Percentiles rank a stretch among this genome's conserved stretches.
Evolutionary conservation across 2,113 vertebrate genomes (phyloP).

Genomic region (Canis aureus): DNA sequence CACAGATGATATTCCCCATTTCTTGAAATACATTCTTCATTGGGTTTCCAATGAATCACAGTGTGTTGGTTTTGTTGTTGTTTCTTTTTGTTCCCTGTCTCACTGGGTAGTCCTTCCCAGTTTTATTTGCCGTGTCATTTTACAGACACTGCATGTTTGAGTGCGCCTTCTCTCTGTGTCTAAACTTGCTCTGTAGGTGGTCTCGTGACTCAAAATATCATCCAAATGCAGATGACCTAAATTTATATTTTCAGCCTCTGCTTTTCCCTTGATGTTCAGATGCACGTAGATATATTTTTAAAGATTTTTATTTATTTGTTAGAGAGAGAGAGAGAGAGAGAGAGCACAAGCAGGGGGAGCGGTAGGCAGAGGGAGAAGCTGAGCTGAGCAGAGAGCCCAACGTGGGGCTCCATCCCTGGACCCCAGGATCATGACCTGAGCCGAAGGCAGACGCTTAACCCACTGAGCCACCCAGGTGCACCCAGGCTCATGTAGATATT

Average conservation of each 20-base stretch:
- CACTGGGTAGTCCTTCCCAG: background rate
- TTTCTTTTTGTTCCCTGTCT: background rate
- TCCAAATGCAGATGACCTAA: background rate
- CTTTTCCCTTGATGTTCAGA: background rate
- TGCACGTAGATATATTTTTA: background rate
- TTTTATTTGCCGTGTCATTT: background rate
- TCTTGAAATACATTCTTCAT: background rate
- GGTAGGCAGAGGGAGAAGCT: no score
- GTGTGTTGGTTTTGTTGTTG: background rate
- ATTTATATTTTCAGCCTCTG: background rate
- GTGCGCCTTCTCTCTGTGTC: background rate
- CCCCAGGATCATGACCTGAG: no score
- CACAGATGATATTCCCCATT: background rate
- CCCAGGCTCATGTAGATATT: background rate
- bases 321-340: no score
- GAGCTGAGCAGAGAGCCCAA: no score
- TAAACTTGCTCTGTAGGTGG: background rate
- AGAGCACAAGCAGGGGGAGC: no score
- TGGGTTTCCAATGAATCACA: background rate
- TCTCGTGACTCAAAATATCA: background rate
- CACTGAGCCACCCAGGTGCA: no score
- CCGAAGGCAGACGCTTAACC: no score
- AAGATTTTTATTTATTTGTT: no score
- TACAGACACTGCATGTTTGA: background rate
- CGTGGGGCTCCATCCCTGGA: no score